Base-by-base conservation (phyloP, 1,140 invertebrate species). In the Coelopa frigida region DNA sequence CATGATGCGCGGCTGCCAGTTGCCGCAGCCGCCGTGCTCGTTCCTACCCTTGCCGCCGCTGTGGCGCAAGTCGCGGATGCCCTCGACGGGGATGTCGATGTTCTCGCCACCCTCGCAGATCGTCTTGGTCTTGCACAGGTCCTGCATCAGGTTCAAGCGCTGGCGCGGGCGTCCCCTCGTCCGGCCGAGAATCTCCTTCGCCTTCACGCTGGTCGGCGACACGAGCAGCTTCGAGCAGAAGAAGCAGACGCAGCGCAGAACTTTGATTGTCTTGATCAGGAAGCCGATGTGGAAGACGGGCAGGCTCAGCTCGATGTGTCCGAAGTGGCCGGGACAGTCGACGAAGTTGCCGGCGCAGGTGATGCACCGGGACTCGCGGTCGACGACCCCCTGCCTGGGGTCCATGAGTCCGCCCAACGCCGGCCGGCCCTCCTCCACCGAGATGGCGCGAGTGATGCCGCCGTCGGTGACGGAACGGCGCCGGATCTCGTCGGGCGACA, bases 241-340 rank as follows among this genome's bases (percentile, higher is more conserved):
- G 68, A 95, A 96, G 68, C 94, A 98, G 20, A 97, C 90, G 71
- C 94, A 96, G 73, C 93, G 73, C 2, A 96, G 71, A 46, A 95
- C 83, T 77, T 98, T 98, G 37, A 98, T 87, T 2, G 84, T 90
- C 74, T 98, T 98, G 49, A 88, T 90, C 21, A 98, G 75, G 66
- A 97, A 98, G 37, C 93, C 94, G 69, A 95, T 83, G 67, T 98
- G 93, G 73, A 91, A 98, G 4, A 98, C 94, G 26, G 95, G 95
- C 72, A 98, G 98, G 0, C 93, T 86, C 33, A 98, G 74, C 70
- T 98, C 92, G 55, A 99, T 87, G 67, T 98, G 95, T 22, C 94
- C 95, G 77, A 98, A 98, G 73, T 98, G 95, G 5, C 95, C 95
- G 31, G 94, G 92, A 73, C 95, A 98, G 71, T 98, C 92, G 3